Percentiles rank a stretch among this genome's conserved stretches.
phyloP scores from a whole-genome alignment of 2,113 vertebrate genomes.

The Semnornis frantzii region DNA sequence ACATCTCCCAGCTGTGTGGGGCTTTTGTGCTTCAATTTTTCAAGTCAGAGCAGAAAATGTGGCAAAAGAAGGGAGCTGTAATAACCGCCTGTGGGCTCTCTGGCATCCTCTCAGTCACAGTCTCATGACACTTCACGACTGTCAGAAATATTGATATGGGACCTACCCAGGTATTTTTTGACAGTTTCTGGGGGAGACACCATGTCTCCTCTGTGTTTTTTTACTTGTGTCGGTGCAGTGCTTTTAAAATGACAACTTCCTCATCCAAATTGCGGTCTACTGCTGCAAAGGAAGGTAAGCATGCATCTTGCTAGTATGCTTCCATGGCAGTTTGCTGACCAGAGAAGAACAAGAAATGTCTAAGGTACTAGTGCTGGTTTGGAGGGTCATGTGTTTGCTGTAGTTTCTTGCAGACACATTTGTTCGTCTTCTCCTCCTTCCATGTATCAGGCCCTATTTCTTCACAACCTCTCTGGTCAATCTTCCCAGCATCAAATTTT shows the following conservation, averaged over 20 bases:
- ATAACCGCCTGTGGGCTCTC: neutral
- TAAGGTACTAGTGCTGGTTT: neutral
- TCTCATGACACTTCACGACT: neutral
- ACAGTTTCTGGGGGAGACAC: neutral
- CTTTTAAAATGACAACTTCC: neutral
- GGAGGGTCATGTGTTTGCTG: neutral
- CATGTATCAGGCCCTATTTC: neutral
- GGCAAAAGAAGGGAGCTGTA: neutral
- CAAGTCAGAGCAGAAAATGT: neutral
- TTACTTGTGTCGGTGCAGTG: neutral
- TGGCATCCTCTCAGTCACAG: neutral
- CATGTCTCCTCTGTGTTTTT: neutral
- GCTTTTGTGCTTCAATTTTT: neutral
- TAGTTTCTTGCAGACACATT: neutral
- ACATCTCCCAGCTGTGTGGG: neutral
- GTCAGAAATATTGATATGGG: neutral
- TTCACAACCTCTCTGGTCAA: neutral
- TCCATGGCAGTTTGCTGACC: neutral
- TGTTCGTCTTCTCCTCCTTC: neutral
- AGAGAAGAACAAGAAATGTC: neutral
- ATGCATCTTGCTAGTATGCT: neutral
- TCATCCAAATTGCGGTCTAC: neutral
- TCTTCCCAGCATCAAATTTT: neutral
- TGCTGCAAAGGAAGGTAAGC: neutral
- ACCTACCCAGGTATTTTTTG: neutral